Evolutionary conservation across 2,888 invertebrate species (phyloP).

Genomic region (Lobophora halterata): DNA sequence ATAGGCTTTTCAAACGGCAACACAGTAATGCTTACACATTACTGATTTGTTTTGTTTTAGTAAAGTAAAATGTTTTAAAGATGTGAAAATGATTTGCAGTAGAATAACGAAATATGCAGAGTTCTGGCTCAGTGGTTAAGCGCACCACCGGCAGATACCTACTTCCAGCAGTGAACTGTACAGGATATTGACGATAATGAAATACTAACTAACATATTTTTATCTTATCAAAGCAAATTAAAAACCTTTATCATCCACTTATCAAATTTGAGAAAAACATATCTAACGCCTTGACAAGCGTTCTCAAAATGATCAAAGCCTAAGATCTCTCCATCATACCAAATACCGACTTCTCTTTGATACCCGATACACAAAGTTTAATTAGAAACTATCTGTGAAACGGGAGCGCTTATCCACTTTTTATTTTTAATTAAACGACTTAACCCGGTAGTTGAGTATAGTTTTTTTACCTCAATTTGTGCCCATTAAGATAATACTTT

Average conservation of each 20-base stretch:
- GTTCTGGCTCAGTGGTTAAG: too few relatives aligned
- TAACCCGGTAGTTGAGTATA: slow-evolving; percentile 28
- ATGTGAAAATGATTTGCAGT: too few relatives aligned
- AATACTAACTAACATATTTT: too few relatives aligned
- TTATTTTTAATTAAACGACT: slow-evolving; percentile 54
- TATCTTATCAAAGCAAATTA: too few relatives aligned
- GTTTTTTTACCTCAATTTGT: slow-evolving; percentile 8
- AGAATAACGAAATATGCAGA: too few relatives aligned
- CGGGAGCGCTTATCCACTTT: slow-evolving; percentile 35
- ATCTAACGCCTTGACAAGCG: slow-evolving; percentile 9
- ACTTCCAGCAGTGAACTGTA: too few relatives aligned
- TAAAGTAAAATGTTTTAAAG: too few relatives aligned
- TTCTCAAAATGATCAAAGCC: slow-evolving; percentile 52
- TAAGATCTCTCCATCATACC: slow-evolving; percentile 55
- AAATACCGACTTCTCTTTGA: slow-evolving; percentile 22
- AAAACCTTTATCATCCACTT: too few relatives aligned
- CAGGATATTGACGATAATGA: too few relatives aligned
- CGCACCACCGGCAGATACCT: too few relatives aligned
- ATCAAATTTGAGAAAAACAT: background rate
- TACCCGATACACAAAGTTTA: slow-evolving; percentile 16
- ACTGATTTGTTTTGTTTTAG: too few relatives aligned
- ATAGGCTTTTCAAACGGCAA: slow-evolving; percentile 9
- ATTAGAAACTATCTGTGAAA: slow-evolving; percentile 48
- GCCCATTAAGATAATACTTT: background rate
- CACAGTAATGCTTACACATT: too few relatives aligned